These are phyloP conservation scores for Clusia tigrina DNA, from an alignment of 2,888 invertebrate genomes.

Conservation along the genomic window DNA sequence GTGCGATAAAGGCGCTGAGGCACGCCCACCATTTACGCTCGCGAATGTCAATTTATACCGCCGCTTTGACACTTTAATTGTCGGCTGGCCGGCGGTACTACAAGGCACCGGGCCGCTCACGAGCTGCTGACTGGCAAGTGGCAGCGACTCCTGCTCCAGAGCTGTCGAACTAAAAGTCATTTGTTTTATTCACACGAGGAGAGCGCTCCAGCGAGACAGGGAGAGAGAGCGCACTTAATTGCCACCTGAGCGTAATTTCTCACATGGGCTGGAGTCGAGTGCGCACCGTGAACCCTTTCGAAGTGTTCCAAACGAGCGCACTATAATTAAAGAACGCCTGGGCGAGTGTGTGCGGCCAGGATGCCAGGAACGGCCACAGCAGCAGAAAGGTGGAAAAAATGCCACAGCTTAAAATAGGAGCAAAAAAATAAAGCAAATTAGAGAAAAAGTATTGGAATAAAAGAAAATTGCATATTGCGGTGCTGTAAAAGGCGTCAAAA, in stretches of 20 bases:
- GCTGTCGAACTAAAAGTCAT: conserved; percentile 5
- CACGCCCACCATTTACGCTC: conserved; percentile 11
- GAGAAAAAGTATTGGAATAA: too few species aligned
- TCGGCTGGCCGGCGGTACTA: conserved; percentile 12
- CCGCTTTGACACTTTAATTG: conserved; percentile 40
- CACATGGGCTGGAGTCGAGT: neutral
- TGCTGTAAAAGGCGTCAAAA: neutral
- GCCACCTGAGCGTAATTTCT: conserved; percentile 6
- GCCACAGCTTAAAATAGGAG: neutral
- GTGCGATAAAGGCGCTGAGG: neutral
- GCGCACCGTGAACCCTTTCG: neutral
- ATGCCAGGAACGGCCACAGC: neutral
- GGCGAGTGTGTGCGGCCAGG: neutral
- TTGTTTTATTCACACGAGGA: too few species aligned
- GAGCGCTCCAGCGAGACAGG: too few species aligned
- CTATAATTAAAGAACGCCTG: neutral
- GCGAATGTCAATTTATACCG: conserved; percentile 34
- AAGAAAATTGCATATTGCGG: neutral
- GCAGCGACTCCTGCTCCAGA: neutral
- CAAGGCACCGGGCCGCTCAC: neutral
- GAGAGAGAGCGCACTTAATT: neutral
- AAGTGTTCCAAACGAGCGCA: neutral
- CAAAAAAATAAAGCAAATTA: neutral
- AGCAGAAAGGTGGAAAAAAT: neutral
- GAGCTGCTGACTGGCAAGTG: neutral